These are phyloP conservation scores for Drosophila insularis DNA, from an alignment of 1,140 invertebrate genomes.

Conservation along the genomic window DNA sequence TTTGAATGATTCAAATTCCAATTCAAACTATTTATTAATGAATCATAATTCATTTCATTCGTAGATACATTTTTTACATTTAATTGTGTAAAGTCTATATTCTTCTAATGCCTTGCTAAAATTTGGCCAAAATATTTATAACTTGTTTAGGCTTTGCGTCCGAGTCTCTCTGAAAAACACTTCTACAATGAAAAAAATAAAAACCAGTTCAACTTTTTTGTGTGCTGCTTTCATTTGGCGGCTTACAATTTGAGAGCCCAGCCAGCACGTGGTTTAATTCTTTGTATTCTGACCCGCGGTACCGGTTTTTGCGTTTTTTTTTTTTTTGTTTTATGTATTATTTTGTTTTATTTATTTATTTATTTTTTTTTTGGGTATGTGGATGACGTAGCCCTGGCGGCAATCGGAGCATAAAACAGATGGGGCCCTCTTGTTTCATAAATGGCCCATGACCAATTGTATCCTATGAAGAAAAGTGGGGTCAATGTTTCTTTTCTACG, in stretches of 20 bases:
- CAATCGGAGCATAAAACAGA: constrained; percentile 7
- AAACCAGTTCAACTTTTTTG: constrained; percentile 59
- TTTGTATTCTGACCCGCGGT: constrained; percentile 22
- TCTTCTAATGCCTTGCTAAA: not conserved
- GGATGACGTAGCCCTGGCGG: not conserved
- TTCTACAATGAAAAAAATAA: not conserved
- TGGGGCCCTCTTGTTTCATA: constrained; percentile 63
- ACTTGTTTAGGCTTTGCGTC: not conserved
- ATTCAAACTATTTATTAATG: too few species aligned
- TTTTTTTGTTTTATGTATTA: constrained; percentile 7
- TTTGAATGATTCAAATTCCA: too few species aligned
- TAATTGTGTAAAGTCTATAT: not conserved
- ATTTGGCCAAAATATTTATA: not conserved
- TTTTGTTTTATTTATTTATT: not conserved
- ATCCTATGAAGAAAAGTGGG: constrained; percentile 40
- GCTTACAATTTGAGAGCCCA: not conserved
- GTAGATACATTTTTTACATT: not conserved
- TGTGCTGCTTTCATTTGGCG: constrained; percentile 29
- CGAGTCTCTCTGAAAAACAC: not conserved
- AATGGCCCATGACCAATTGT: constrained; percentile 69
- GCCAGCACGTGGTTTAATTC: constrained; percentile 60
- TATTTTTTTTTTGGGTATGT: not conserved
- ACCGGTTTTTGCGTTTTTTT: constrained; percentile 47
- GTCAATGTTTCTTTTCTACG: constrained; percentile 54
- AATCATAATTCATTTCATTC: not conserved